A percentile compares a stretch with the other conserved stretches of the same genome.
phyloP scores from a whole-genome alignment of 30 jellyfish, hydroid and myxozoan genomes.

The Rhopilema esculentum region DNA sequence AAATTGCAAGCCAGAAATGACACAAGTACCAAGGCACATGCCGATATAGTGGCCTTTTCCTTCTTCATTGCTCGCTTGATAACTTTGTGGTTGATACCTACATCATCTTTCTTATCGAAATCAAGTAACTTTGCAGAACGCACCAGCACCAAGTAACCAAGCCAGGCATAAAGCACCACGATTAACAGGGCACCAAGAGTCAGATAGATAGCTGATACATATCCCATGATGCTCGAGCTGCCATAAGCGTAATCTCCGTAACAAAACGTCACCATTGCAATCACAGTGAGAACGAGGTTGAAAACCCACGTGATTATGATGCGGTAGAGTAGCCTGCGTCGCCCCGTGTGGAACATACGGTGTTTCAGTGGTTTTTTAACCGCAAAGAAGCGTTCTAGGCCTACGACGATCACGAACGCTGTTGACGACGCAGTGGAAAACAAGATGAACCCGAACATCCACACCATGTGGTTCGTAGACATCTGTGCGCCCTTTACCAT shows the following conservation, averaged over 20 bases:
- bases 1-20: constrained; percentile 27
- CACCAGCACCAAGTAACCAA: constrained; percentile 7
- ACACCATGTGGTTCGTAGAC: background rate
- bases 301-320: constrained; percentile 11
- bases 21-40: constrained; percentile 35
- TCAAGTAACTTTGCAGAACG: constrained; percentile 8
- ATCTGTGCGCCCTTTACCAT: background rate
- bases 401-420: constrained; percentile 6
- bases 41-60: constrained; percentile 35
- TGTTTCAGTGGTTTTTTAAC: constrained; percentile 37
- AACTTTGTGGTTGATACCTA: background rate
- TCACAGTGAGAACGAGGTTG: background rate
- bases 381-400: constrained; percentile 42
- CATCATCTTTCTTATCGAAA: constrained; percentile 4
- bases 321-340: background rate
- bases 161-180: constrained; percentile 19
- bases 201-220: background rate
- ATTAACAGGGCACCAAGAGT: background rate
- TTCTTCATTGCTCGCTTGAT: constrained; percentile 38
- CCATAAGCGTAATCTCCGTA: background rate
- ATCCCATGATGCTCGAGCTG: background rate
- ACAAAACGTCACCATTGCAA: background rate
- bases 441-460: background rate
- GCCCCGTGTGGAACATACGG: constrained; percentile 27
- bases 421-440: constrained; percentile 4